Evolutionary conservation across 2,113 vertebrate species (phyloP), one percentile per base, ranked within the genome.

Genomic region (Oncorhynchus gorbuscha): DNA sequence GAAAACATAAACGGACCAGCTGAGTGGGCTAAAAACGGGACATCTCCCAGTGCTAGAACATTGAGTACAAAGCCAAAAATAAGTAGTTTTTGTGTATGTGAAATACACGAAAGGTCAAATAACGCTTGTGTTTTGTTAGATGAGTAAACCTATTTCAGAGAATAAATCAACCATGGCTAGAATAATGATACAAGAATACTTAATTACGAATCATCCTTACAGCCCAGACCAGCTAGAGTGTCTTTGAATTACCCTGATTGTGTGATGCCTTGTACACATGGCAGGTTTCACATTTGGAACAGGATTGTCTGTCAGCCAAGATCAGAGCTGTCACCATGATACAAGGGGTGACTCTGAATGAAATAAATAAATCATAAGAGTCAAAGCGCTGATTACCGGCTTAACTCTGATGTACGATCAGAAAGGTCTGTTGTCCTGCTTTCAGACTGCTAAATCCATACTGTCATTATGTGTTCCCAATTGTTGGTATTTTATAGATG

Each of bases 301-400:
- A 70, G 72, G 76, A 78, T 71, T 14, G 55, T 28, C 30, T 62
- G 32, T 79, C 78, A 45, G 81, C 69, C 32, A 71, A 83, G 76
- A 85, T 84, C 68, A 80, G 75, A 85, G 84, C 69, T 77, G 78
- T 74, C 81, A 65, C 71, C 48, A 5, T 82, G 84, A 81, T 80
- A 73, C 79, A 71, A 75, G 65, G 35, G 71, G 5, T 11, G 68
- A 62, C 75, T 73, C n/a, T 20, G 48, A 24, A 67, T 76, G 45
- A 81, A 86, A 83, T 89, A 86, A 88, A 80, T 89, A 86, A 86
- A 79, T 83, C 80, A 87, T 84, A 83, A 65, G 79, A 80, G 81
- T 81, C 77, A 84, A 74, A 86, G 69, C 72, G 75, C 73, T 71
- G 81, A 85, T 80, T 45, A 9, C 9, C 9, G 2, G 39, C 39